Percentiles rank a stretch among this genome's conserved stretches.
Conservation (phyloP, 2,797 vertebrate genomes). For the Oryzias sinensis region DNA sequence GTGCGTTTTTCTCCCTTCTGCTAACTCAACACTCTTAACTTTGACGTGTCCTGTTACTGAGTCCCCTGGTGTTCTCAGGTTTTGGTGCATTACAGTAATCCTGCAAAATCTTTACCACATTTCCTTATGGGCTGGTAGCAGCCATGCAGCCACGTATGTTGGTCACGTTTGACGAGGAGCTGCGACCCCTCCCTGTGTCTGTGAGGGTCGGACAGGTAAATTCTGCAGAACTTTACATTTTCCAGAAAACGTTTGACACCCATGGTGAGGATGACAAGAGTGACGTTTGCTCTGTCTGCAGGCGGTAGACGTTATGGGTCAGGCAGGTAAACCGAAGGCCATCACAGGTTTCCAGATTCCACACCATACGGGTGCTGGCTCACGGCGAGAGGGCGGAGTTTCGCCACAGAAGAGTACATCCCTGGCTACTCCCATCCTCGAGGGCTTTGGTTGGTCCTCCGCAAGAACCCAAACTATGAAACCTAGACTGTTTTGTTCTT, state of each 20-base stretch:
- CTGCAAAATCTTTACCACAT: conserved; percentile 97
- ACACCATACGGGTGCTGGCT: conserved; percentile 95
- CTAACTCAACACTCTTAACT: background rate
- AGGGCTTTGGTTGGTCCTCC: conserved; percentile 96
- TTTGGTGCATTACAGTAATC: conserved; percentile 81
- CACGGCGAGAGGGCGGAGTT: conserved; percentile 93
- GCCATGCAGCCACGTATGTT: conserved; percentile 99
- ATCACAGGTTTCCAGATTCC: conserved; percentile 99
- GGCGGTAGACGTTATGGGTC: conserved; percentile 97
- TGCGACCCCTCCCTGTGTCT: conserved; percentile 91
- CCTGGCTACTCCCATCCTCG: conserved; percentile 93
- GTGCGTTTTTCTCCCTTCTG: conserved; percentile 76
- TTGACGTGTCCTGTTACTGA: conserved; percentile 5
- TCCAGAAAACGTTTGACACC: too few relatives aligned
- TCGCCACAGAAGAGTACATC: conserved; percentile 95
- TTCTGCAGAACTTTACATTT: too few relatives aligned
- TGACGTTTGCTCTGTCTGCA: conserved; percentile 43
- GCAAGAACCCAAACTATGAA: conserved; percentile 97
- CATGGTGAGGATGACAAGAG: too few relatives aligned
- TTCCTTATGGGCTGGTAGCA: conserved; percentile 93
- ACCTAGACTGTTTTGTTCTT: conserved; percentile 71
- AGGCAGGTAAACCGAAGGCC: conserved; percentile 98
- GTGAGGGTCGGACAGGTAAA: conserved; percentile 96
- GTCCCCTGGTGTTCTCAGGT: background rate
- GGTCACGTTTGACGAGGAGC: conserved; percentile 95